Percentiles rank a stretch among this genome's conserved stretches.
Evolutionary conservation across 2,797 vertebrate genomes (phyloP).

Genomic region (Geotrypetes seraphini): DNA sequence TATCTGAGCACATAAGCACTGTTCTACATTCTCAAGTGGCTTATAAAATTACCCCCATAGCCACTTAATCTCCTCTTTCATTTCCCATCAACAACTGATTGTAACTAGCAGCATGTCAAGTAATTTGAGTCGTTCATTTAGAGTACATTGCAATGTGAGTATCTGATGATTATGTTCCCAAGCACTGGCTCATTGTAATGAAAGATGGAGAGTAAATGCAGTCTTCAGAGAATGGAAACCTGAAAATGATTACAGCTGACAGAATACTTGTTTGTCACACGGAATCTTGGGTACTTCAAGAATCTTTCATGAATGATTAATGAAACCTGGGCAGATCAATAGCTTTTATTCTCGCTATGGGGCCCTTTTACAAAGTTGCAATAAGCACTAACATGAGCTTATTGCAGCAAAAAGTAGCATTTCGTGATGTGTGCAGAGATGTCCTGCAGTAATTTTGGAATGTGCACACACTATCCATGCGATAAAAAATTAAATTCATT

Average conservation of each 20-base stretch:
- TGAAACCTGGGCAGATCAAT: slow-evolving; percentile 24
- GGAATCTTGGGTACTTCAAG: slow-evolving; percentile 20
- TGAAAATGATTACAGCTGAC: slow-evolving; percentile 28
- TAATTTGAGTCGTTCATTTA: slow-evolving; percentile 43
- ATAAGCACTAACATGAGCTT: too few species aligned
- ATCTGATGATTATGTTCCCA: slow-evolving; percentile 33
- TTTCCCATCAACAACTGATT: slow-evolving; percentile 37
- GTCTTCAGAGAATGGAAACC: slow-evolving; percentile 23
- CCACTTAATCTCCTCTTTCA: slow-evolving; percentile 44
- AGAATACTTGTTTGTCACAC: slow-evolving; percentile 37
- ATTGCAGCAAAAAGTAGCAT: too few species aligned
- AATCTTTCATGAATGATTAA: slow-evolving; percentile 33
- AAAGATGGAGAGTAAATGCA: slow-evolving; percentile 29
- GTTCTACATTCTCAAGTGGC: too few species aligned
- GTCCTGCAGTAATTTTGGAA: too few species aligned
- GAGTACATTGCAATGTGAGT: slow-evolving; percentile 27
- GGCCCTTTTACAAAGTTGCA: too few species aligned
- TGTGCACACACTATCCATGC: too few species aligned
- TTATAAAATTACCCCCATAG: slow-evolving; percentile 31
- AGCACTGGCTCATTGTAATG: slow-evolving; percentile 24
- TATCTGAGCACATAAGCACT: too few species aligned
- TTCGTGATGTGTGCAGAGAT: too few species aligned
- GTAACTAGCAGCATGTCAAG: slow-evolving; percentile 28
- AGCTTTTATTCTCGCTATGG: slow-evolving; percentile 22
- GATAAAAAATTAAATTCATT: too few species aligned